Evolutionary conservation across 2,888 invertebrate genomes (phyloP).

Genomic region (Thelaira solivaga): DNA sequence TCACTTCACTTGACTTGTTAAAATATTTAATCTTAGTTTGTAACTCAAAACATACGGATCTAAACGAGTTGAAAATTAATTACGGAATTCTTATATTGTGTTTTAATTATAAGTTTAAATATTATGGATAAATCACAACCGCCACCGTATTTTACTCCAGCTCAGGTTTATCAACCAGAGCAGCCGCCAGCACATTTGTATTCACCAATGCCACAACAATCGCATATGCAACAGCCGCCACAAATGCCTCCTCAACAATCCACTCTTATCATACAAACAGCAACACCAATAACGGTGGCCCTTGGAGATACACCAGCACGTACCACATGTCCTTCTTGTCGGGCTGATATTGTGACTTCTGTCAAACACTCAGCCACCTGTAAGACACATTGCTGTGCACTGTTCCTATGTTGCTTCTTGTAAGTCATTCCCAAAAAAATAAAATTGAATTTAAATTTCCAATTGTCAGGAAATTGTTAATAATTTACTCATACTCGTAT

Average conservation of each 20-base stretch:
- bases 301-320: slow-evolving; percentile 69
- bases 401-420: slow-evolving; percentile 71
- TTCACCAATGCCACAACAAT: slow-evolving; percentile 44
- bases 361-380: slow-evolving; percentile 73
- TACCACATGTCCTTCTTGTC: slow-evolving; percentile 78
- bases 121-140: slow-evolving; percentile 15
- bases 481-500: no score
- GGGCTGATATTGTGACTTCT: slow-evolving; percentile 77
- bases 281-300: slow-evolving; percentile 67
- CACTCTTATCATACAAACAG: slow-evolving; percentile 71
- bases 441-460: no score
- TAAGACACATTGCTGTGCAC: slow-evolving; percentile 73
- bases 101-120: no score
- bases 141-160: slow-evolving; percentile 66
- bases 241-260: slow-evolving; percentile 64
- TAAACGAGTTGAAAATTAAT: no score
- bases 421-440: slow-evolving; percentile 65
- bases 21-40: no score
- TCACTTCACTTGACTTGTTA: no score
- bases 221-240: slow-evolving; percentile 26
- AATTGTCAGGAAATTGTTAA: no score
- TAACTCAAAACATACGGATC: no score
- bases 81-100: no score
- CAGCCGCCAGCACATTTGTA: slow-evolving; percentile 52
- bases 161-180: slow-evolving; percentile 72